A percentile compares a stretch with the other conserved stretches of the same genome.
phyloP scores from a whole-genome alignment of 2,888 invertebrate genomes.

The Amblyjoppa fuscipennis region DNA sequence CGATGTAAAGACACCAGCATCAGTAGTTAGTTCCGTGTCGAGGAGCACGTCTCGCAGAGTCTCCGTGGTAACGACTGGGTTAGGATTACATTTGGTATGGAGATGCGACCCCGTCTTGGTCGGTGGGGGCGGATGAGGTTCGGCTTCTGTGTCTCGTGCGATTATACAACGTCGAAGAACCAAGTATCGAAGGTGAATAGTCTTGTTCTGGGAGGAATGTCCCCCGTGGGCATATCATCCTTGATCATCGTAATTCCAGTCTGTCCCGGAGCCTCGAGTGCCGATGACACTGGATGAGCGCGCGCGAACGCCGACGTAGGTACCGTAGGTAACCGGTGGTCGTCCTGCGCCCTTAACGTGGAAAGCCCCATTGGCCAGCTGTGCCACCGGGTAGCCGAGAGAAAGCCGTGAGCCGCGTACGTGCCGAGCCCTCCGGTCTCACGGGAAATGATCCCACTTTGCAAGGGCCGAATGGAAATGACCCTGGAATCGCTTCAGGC shows the following conservation, averaged over 20 bases:
- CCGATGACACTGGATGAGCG: constrained; percentile 35
- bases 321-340: constrained; percentile 67
- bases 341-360: constrained; percentile 65
- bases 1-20: constrained; percentile 71
- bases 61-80: constrained; percentile 67
- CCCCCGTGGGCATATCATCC: constrained; percentile 65
- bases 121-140: neutral
- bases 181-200: constrained; percentile 68
- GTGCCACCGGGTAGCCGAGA: constrained; percentile 67
- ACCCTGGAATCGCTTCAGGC: constrained; percentile 79
- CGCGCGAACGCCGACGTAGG: constrained; percentile 63
- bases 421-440: constrained; percentile 74
- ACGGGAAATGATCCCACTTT: constrained; percentile 84
- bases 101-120: constrained; percentile 66
- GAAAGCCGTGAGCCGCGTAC: constrained; percentile 72
- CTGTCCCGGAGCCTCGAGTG: constrained; percentile 34
- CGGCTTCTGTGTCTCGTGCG: constrained; percentile 43
- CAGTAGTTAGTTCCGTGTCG: constrained; percentile 84
- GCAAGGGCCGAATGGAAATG: constrained; percentile 84
- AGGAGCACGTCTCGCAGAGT: constrained; percentile 78
- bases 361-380: constrained; percentile 73
- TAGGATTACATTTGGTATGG: constrained; percentile 79
- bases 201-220: constrained; percentile 59
- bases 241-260: constrained; percentile 67
- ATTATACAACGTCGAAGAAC: constrained; percentile 65